Conservation (phyloP, 2,113 vertebrate species). For the Taxidea taxus region DNA sequence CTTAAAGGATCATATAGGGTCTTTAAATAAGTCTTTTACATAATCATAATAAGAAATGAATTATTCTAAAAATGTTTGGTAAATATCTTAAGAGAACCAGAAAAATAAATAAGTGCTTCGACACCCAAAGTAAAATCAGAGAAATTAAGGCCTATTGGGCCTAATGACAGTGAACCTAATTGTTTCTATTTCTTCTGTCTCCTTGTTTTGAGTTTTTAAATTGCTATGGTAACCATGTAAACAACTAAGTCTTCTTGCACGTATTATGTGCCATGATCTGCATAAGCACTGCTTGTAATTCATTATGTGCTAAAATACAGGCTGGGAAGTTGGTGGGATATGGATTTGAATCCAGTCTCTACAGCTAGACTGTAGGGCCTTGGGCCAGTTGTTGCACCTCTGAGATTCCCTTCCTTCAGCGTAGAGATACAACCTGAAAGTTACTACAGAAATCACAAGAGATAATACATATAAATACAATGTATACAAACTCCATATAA, state of each 20-base stretch:
- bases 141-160: background rate
- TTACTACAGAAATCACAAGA: background rate
- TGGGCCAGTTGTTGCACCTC: background rate
- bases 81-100: constrained; percentile 6
- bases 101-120: background rate
- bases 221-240: background rate
- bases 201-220: background rate
- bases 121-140: background rate
- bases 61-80: background rate
- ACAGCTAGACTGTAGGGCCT: background rate
- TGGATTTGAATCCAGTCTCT: background rate
- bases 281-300: background rate
- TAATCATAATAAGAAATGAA: background rate
- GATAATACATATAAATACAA: background rate
- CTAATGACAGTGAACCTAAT: background rate
- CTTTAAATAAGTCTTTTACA: background rate
- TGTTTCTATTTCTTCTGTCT: background rate
- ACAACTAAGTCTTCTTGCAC: background rate
- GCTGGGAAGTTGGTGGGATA: background rate
- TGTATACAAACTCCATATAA: background rate
- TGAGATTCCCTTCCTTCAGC: background rate
- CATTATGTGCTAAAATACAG: background rate
- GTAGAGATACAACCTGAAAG: background rate
- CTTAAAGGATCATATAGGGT: background rate
- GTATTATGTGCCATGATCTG: background rate